Evolutionary conservation across 2,113 vertebrate genomes (phyloP).

Genomic region (Euleptes europaea): DNA sequence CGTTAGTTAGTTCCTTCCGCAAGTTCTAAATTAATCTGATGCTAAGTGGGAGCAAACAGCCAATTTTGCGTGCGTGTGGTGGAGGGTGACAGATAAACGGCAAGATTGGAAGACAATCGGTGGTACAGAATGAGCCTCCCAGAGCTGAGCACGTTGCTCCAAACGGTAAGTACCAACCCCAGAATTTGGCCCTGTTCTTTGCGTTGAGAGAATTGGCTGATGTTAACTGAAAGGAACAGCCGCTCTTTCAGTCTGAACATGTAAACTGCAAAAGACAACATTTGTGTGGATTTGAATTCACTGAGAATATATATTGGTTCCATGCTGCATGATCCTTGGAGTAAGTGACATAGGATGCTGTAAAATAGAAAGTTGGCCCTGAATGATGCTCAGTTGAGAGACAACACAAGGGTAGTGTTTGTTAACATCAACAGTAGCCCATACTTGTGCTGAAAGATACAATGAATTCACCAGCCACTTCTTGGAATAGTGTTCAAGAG

Average conservation of each 20-base stretch:
- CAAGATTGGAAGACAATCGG: rapidly evolving
- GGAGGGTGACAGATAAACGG: neutral
- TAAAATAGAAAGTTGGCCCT: neutral
- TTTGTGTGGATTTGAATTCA: neutral
- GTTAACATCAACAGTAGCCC: neutral
- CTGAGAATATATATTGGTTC: neutral
- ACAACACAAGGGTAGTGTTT: neutral
- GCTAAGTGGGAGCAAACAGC: slow-evolving; percentile 33
- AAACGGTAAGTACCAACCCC: slow-evolving; percentile 69
- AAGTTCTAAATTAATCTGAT: slow-evolving; percentile 73
- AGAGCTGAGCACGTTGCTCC: slow-evolving; percentile 25
- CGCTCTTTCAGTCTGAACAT: neutral
- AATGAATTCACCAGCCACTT: no score
- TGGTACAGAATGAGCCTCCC: slow-evolving; percentile 64
- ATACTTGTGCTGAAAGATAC: neutral
- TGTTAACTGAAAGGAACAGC: neutral
- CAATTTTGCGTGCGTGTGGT: neutral
- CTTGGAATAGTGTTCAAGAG: neutral
- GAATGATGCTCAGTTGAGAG: neutral
- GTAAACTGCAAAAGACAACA: neutral
- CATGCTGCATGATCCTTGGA: neutral
- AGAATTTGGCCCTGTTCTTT: neutral
- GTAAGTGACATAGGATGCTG: neutral
- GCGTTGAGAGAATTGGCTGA: no score
- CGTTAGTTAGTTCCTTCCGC: slow-evolving; percentile 82